Percentiles rank a stretch among this genome's conserved stretches.
phyloP scores from a whole-genome alignment of 1,140 invertebrate species.

The Parasteatoda tepidariorum region DNA sequence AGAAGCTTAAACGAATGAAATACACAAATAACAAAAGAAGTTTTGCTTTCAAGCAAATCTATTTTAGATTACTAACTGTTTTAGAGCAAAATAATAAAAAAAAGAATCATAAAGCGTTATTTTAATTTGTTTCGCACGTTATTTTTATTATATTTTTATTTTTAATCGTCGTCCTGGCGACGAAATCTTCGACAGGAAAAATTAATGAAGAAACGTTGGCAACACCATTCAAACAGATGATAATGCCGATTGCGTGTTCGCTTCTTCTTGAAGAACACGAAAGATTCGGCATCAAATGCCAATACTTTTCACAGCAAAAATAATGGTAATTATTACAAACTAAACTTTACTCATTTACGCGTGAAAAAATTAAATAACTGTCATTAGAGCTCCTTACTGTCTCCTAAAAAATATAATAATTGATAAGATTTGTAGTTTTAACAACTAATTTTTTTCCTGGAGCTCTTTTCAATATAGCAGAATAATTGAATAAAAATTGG shows the following conservation, averaged over 20 bases:
- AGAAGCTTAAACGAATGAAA: neutral
- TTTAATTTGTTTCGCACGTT: neutral
- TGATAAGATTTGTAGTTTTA: no score
- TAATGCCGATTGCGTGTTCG: constrained; percentile 31
- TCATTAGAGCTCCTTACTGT: no score
- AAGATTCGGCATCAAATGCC: constrained; percentile 31
- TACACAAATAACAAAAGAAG: neutral
- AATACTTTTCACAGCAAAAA: constrained; percentile 13
- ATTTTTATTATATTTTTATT: constrained; percentile 16
- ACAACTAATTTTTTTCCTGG: no score
- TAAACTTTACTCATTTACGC: neutral
- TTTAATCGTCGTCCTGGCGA: constrained; percentile 34
- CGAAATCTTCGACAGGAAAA: constrained; percentile 17
- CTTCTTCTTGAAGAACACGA: constrained; percentile 31
- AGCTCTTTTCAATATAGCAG: no score
- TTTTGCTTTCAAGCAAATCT: constrained; percentile 9
- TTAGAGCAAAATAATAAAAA: neutral
- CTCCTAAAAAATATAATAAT: no score
- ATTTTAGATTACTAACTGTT: constrained; percentile 14
- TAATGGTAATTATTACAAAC: constrained; percentile 4
- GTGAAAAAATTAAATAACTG: neutral
- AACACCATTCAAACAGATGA: constrained; percentile 42
- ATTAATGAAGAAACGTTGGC: constrained; percentile 46
- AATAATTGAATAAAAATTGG: no score
- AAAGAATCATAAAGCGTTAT: neutral